Evolutionary conservation across 2,888 invertebrate species (phyloP).

Genomic region (Osmoderma eremita): DNA sequence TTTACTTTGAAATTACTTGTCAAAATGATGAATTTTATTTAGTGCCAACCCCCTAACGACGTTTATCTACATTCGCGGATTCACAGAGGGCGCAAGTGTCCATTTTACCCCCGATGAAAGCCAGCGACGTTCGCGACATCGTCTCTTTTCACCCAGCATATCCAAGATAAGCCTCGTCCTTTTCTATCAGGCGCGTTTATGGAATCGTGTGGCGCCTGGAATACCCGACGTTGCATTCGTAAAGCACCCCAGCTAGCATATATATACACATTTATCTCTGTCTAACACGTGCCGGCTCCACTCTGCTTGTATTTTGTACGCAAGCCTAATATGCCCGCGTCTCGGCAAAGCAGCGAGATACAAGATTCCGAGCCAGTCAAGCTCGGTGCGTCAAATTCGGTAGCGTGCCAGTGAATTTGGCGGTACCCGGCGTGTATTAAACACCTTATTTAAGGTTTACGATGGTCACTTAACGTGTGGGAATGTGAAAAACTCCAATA

Average conservation of each 20-base stretch:
- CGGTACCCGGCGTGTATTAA: too few relatives aligned
- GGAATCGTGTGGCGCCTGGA: neutral
- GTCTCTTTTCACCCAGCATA: neutral
- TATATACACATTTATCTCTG: conserved; percentile 5
- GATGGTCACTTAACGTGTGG: too few relatives aligned
- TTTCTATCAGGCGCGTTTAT: neutral
- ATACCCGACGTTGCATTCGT: neutral
- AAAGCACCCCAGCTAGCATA: neutral
- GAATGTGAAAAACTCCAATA: too few relatives aligned
- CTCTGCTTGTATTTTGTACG: neutral
- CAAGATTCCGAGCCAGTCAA: too few relatives aligned
- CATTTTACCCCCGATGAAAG: conserved; percentile 20
- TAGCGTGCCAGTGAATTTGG: too few relatives aligned
- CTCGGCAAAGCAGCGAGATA: neutral
- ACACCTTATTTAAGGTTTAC: too few relatives aligned
- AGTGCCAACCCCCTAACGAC: too few relatives aligned
- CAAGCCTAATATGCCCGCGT: neutral
- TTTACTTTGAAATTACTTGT: too few relatives aligned
- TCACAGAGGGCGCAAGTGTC: conserved; percentile 21
- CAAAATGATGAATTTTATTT: too few relatives aligned
- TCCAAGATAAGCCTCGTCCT: neutral
- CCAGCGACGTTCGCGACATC: neutral
- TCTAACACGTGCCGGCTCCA: neutral
- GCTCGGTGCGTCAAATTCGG: too few relatives aligned
- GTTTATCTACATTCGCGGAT: too few relatives aligned